phyloP scores from a whole-genome alignment of 1,140 invertebrate genomes.

The Drosophila yakuba region DNA sequence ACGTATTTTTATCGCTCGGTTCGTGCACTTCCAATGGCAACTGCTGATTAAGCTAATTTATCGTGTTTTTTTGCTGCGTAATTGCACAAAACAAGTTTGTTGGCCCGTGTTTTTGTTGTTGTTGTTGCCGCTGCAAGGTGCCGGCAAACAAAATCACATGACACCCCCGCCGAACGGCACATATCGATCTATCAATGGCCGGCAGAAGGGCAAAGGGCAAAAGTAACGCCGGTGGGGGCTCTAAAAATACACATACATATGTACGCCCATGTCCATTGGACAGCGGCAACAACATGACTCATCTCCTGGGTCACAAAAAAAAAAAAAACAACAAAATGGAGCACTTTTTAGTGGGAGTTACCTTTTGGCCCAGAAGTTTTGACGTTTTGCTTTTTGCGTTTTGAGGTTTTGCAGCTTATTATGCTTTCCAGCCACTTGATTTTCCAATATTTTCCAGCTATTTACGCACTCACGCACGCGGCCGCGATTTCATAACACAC shows the following conservation, averaged over 20 bases:
- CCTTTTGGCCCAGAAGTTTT: not conserved
- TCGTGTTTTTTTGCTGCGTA: conserved; percentile 36
- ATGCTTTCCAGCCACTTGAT: no score
- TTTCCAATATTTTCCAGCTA: conserved; percentile 4
- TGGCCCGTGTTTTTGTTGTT: conserved; percentile 11
- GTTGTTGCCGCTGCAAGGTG: conserved; percentile 21
- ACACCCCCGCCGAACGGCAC: conserved; percentile 17
- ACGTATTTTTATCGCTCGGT: not conserved
- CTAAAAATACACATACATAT: conserved; percentile 64
- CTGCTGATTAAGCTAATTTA: conserved; percentile 43
- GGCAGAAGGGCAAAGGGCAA: conserved; percentile 1
- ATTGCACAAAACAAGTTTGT: conserved; percentile 41
- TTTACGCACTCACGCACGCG: conserved; percentile 32
- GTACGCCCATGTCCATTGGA: conserved; percentile 11
- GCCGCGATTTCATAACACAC: conserved; percentile 50
- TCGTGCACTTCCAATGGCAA: conserved; percentile 1
- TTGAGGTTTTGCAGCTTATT: no score
- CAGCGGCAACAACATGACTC: conserved; percentile 46
- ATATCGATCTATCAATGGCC: conserved; percentile 66
- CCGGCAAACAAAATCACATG: conserved; percentile 43
- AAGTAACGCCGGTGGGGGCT: conserved; percentile 34
- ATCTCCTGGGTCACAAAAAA: conserved; percentile 2
- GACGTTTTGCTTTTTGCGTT: no score
- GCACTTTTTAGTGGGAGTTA: not conserved
- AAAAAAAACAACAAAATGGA: not conserved